Evolutionary conservation across 2,888 invertebrate genomes (phyloP), one percentile per base, ranked within the genome.

Genomic region (Polymixis flavicincta): DNA sequence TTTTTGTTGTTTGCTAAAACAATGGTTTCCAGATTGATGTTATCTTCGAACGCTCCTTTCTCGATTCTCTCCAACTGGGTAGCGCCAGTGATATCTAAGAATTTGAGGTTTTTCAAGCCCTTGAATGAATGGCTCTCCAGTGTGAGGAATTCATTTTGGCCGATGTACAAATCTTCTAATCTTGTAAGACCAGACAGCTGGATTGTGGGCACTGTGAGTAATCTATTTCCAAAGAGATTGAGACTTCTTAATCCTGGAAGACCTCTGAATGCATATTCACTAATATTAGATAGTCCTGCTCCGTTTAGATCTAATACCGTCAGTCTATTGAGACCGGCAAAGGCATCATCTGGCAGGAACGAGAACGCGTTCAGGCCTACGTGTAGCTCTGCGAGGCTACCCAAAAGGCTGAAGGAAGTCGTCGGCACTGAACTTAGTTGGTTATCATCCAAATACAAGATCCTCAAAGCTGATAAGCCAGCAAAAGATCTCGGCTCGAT

Each of bases 401-500:
- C 98, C 88, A 98, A 94, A 5, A 98, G 97, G 42, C 97, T 97
- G 89, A 98, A 97, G 0, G 98, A 97, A 28, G 97, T 94, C 2
- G 98, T 98, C 28, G 98, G 98, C 70, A 99, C 98, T 2, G 97
- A 96, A 85, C 97, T 98, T 80, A 99, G 93, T 79, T 98, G 98
- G 92, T 99, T 99, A 92, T 98, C 98, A 90, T 99, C 98, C 82
- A 99, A 95, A 92, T 98, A 98, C 22, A 99, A 95, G 32, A 98
- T 98, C 80, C 98, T 97, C 74, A 99, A 95, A n/a, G 98, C 97
- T 8, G 97, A 96, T 70, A 99, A 93, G 2, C 98, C 98, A 70
- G 98, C 97, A 88, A 99, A 98, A 5, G 98, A 98, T 82, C 97
- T 97, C 0, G 97, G 97, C 89, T 98, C 98, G 64, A 99, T 98